Percentiles rank a stretch among this genome's conserved stretches.
These are phyloP conservation scores for Drosophila cracens DNA, from an alignment of 2,888 invertebrate species.

Conservation along the genomic window DNA sequence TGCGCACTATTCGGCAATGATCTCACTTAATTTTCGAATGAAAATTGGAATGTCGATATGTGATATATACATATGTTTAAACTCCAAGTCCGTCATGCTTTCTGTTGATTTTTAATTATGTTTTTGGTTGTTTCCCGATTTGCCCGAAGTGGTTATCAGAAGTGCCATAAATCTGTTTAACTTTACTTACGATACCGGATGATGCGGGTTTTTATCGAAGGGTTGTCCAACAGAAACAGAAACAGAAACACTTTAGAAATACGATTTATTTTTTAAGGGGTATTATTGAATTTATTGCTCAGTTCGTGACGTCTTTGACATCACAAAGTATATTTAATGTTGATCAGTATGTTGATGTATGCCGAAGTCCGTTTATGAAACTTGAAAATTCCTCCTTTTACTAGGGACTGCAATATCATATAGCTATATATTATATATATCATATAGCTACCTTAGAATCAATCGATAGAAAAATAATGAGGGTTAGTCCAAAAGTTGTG, in stretches of 20 bases:
- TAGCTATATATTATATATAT: too few species aligned
- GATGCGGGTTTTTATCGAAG: conserved; percentile 34
- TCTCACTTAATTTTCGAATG: neutral
- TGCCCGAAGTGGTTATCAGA: neutral
- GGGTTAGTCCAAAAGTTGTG: neutral
- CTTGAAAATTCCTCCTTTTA: neutral
- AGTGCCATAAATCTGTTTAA: conserved; percentile 24
- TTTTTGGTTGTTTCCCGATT: neutral
- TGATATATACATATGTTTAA: neutral
- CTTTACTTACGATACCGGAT: conserved; percentile 21
- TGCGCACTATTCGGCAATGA: neutral
- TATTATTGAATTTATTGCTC: neutral
- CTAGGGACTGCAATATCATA: neutral
- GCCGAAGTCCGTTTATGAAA: neutral
- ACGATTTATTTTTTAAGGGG: neutral
- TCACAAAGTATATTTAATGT: neutral
- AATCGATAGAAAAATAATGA: neutral
- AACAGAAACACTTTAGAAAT: conserved; percentile 17
- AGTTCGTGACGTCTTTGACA: neutral
- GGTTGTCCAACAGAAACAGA: neutral
- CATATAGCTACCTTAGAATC: neutral
- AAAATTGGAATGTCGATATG: neutral
- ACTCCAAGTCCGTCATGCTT: neutral
- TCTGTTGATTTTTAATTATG: neutral
- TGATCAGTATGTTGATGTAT: neutral